Conservation (phyloP, 2,113 vertebrate species). For the Tonatia bakeri region DNA sequence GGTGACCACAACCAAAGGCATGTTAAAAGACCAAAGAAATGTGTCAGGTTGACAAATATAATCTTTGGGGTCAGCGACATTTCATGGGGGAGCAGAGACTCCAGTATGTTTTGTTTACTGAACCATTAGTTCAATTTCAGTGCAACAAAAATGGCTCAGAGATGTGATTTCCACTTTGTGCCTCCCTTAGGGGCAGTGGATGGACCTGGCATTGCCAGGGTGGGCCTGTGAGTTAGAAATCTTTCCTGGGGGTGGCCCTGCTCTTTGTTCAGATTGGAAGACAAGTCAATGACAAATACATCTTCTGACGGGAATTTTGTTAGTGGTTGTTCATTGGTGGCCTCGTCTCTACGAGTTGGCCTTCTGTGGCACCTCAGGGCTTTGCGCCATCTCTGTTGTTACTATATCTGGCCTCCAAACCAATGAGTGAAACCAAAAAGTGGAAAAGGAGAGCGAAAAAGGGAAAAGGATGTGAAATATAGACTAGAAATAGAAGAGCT, state of each 20-base stretch:
- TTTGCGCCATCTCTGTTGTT: not conserved
- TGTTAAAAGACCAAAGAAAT: not conserved
- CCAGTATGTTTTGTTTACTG: not conserved
- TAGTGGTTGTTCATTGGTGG: not conserved
- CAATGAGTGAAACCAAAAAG: not conserved
- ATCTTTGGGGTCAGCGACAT: not conserved
- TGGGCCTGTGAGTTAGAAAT: not conserved
- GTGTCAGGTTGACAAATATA: not conserved
- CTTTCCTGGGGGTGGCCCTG: not conserved
- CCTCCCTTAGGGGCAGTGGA: fast-evolving
- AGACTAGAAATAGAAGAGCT: not conserved
- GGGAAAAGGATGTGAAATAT: not conserved
- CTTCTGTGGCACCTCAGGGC: not conserved
- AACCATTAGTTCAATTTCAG: not conserved
- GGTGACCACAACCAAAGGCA: not conserved
- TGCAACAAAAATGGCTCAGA: not conserved
- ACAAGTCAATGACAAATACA: not conserved
- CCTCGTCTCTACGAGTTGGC: not conserved
- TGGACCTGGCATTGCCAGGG: fast-evolving
- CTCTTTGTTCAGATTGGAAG: not conserved
- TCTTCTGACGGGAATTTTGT: not conserved
- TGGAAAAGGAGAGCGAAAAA: not conserved
- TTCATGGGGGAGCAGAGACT: not conserved
- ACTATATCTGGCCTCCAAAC: not conserved
- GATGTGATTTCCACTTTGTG: not conserved